phyloP scores from a whole-genome alignment of 1,140 invertebrate genomes.

The Octopus sinensis region DNA sequence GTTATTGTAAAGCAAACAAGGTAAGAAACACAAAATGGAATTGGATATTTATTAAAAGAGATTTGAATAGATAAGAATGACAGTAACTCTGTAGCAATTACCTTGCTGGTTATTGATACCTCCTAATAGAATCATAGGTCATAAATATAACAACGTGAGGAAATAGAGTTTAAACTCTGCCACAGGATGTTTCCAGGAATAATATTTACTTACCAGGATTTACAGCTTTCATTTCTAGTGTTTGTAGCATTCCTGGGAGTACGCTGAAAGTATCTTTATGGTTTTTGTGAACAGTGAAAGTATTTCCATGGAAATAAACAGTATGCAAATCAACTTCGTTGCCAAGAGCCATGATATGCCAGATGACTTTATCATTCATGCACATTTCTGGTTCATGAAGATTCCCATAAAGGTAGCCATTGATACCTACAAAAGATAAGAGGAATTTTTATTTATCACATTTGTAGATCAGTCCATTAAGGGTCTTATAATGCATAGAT shows the following conservation, averaged over 20 bases:
- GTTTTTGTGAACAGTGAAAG: slow-evolving; percentile 33
- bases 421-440: slow-evolving; percentile 25
- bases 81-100: too few species aligned
- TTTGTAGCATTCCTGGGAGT: slow-evolving; percentile 41
- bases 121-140: too few species aligned
- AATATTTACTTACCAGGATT: slow-evolving; percentile 35
- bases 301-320: slow-evolving; percentile 39
- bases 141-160: too few species aligned
- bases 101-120: too few species aligned
- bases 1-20: too few species aligned
- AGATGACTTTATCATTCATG: slow-evolving; percentile 38
- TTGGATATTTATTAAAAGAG: too few species aligned
- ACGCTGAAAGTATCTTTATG: slow-evolving; percentile 37
- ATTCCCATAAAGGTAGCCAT: slow-evolving; percentile 47
- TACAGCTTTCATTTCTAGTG: slow-evolving; percentile 38
- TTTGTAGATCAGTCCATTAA: neutral
- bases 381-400: slow-evolving; percentile 42
- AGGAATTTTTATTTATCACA: neutral
- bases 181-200: too few species aligned
- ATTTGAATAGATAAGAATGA: too few species aligned
- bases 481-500: neutral
- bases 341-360: slow-evolving; percentile 48
- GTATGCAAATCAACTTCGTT: slow-evolving; percentile 40
- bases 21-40: too few species aligned
- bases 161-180: too few species aligned